Percentiles rank a stretch among this genome's conserved stretches.
phyloP scores from a whole-genome alignment of 2,113 vertebrate species.

The Pitta sordida region DNA sequence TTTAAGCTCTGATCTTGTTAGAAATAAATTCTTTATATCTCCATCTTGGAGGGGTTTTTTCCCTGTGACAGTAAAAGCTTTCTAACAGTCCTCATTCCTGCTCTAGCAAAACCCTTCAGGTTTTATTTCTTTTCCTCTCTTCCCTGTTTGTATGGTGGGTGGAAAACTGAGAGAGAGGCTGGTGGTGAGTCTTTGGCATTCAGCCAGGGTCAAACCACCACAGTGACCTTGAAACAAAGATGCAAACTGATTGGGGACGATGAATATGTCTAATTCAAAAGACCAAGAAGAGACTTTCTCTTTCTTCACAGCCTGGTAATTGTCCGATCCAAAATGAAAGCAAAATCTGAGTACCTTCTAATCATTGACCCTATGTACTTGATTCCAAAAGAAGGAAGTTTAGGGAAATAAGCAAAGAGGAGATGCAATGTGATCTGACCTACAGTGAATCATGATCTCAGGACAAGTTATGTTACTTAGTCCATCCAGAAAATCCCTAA shows the following conservation, averaged over 20 bases:
- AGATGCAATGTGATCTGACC: background rate
- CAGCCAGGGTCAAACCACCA: no score
- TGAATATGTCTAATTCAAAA: background rate
- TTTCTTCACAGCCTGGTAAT: background rate
- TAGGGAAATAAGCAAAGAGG: background rate
- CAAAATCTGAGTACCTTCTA: background rate
- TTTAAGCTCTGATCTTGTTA: no score
- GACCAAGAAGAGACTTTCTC: background rate
- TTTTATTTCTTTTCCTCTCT: no score
- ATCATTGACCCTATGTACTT: background rate
- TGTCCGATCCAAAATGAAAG: background rate
- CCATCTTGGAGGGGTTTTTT: no score
- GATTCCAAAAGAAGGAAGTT: background rate
- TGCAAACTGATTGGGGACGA: background rate
- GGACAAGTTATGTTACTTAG: background rate
- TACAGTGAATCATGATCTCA: background rate
- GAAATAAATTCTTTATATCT: no score
- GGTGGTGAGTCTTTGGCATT: no score
- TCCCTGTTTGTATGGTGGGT: no score
- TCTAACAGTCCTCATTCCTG: no score
- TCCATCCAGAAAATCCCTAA: background rate
- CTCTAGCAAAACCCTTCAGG: no score
- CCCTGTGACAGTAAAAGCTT: no score
- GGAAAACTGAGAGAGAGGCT: no score
- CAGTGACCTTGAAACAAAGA: background rate